Evolutionary conservation across 2,888 invertebrate species (phyloP).

Genomic region (Antitype chi): DNA sequence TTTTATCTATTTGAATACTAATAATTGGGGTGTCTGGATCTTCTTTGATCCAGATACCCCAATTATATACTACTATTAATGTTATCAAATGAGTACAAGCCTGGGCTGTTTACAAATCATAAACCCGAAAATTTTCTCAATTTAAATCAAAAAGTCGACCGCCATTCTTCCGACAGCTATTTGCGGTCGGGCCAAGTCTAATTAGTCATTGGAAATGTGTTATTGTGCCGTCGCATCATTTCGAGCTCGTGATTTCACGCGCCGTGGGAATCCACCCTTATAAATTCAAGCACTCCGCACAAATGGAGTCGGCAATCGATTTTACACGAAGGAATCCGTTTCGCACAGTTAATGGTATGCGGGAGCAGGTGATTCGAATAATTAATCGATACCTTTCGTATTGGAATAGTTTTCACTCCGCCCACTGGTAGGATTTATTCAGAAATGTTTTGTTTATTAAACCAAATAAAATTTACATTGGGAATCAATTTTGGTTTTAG

Average conservation of each 20-base stretch:
- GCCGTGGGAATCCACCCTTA: background rate
- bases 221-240: background rate
- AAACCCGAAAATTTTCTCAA: background rate
- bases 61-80: too few relatives aligned
- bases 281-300: constrained; percentile 22
- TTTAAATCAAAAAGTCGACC: background rate
- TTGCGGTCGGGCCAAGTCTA: background rate
- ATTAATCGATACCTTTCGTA: constrained; percentile 41
- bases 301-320: constrained; percentile 38
- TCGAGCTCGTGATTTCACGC: background rate
- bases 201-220: background rate
- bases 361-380: constrained; percentile 55
- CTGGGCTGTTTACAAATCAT: background rate
- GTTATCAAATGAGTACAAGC: background rate
- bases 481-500: background rate
- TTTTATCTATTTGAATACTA: too few relatives aligned
- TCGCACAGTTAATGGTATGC: constrained; percentile 50
- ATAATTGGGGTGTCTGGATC: too few relatives aligned
- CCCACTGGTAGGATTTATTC: background rate
- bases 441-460: background rate
- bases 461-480: background rate
- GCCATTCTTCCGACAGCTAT: background rate
- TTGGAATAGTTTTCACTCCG: constrained; percentile 43
- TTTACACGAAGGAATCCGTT: constrained; percentile 39
- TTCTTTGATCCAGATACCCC: too few relatives aligned